These are phyloP conservation scores for Ochropacha duplaris DNA, from an alignment of 2,888 invertebrate genomes.

Conservation along the genomic window DNA sequence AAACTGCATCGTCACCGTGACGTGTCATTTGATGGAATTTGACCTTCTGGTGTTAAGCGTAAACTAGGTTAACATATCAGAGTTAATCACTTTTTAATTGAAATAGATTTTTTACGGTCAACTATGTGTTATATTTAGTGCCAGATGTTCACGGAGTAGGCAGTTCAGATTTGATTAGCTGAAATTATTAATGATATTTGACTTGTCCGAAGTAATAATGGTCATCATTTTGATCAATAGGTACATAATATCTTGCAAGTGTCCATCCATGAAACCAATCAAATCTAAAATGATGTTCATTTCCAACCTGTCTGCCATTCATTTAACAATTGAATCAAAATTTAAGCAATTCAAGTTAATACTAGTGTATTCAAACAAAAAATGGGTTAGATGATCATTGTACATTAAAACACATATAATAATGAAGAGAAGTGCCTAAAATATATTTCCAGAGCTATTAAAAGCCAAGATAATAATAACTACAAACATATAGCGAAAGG, in stretches of 20 bases:
- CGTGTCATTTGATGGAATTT: slow-evolving; percentile 60
- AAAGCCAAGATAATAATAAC: slow-evolving; percentile 20
- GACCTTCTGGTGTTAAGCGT: slow-evolving; percentile 71
- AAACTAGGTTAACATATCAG: slow-evolving; percentile 57
- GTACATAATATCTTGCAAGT: background rate
- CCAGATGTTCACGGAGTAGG: slow-evolving; percentile 1
- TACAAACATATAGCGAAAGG: slow-evolving; percentile 21
- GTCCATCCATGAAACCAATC: too few relatives aligned
- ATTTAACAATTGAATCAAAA: too few relatives aligned
- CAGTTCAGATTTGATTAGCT: slow-evolving; percentile 8
- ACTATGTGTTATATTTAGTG: slow-evolving; percentile 33
- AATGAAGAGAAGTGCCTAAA: slow-evolving; percentile 9
- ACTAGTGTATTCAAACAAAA: background rate
- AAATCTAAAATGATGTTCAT: too few relatives aligned
- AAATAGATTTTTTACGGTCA: slow-evolving; percentile 35
- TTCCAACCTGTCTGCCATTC: too few relatives aligned
- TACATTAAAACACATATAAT: slow-evolving; percentile 11
- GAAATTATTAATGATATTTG: background rate
- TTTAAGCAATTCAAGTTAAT: too few relatives aligned
- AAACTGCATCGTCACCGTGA: slow-evolving; percentile 73
- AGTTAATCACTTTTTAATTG: slow-evolving; percentile 71
- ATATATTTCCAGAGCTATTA: slow-evolving; percentile 27
- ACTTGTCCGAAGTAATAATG: background rate
- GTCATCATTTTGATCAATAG: background rate
- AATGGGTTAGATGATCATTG: background rate